Evolutionary conservation across 2,113 vertebrate genomes (phyloP).

Genomic region (Sterrhoptilus dennistouni): DNA sequence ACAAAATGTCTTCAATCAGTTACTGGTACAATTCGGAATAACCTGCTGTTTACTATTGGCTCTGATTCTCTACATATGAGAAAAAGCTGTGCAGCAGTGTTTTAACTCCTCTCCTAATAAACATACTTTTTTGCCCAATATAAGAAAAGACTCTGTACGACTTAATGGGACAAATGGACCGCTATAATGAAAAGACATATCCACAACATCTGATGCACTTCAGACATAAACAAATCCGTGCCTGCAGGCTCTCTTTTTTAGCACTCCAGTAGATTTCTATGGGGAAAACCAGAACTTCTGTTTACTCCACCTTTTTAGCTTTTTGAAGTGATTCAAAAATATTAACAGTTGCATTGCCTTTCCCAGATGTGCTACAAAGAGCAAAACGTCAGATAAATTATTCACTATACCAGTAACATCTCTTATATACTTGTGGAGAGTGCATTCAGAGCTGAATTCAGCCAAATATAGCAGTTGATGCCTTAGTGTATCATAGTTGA

Average conservation of each 20-base stretch:
- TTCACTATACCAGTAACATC: background rate
- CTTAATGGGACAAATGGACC: background rate
- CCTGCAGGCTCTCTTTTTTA: background rate
- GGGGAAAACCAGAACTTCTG: background rate
- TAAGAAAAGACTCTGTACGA: background rate
- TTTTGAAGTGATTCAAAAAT: background rate
- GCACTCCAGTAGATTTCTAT: background rate
- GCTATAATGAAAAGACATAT: constrained; percentile 27
- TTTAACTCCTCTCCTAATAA: background rate
- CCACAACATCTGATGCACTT: constrained; percentile 29
- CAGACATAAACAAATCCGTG: background rate
- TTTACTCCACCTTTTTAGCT: background rate
- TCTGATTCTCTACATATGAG: background rate
- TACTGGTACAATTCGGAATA: background rate
- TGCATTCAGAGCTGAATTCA: background rate
- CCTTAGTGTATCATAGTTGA: too few relatives aligned
- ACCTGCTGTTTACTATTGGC: background rate
- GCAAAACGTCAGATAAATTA: background rate
- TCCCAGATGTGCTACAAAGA: background rate
- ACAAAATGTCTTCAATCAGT: background rate
- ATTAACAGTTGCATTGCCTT: background rate
- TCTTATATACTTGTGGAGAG: background rate
- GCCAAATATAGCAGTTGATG: background rate
- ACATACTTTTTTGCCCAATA: background rate
- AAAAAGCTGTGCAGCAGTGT: background rate